Evolutionary conservation across 2,888 invertebrate genomes (phyloP).

Genomic region (Eumacrocentrus americanus): DNA sequence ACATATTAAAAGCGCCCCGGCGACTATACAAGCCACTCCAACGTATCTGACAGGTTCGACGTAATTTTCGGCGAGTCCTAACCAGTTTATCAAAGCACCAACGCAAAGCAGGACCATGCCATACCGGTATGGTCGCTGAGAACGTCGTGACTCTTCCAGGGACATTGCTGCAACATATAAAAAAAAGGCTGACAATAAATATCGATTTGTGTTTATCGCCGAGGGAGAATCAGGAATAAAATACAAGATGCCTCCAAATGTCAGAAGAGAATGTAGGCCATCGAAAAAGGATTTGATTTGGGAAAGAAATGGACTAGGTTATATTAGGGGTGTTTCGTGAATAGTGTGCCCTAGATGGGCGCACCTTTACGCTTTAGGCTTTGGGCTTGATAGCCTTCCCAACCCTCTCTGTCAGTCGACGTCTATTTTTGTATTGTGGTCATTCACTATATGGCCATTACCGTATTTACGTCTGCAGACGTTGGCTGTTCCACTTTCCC

Average conservation of each 20-base stretch:
- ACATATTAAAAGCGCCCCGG: slow-evolving; percentile 74
- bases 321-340: background rate
- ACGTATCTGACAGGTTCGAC: slow-evolving; percentile 76
- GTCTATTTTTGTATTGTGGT: slow-evolving; percentile 19
- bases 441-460: slow-evolving; percentile 16
- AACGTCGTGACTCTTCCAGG: slow-evolving; percentile 70
- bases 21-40: slow-evolving; percentile 76
- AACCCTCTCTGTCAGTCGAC: background rate
- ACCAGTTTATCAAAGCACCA: slow-evolving; percentile 77
- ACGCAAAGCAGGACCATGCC: slow-evolving; percentile 76
- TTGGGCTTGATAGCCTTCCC: background rate
- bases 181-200: background rate
- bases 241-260: background rate
- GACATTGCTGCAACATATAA: slow-evolving; percentile 67
- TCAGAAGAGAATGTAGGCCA: background rate
- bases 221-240: background rate
- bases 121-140: slow-evolving; percentile 75
- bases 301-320: background rate
- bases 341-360: slow-evolving; percentile 10
- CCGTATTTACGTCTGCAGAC: slow-evolving; percentile 10
- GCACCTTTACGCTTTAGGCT: slow-evolving; percentile 21
- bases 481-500: slow-evolving; percentile 13
- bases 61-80: slow-evolving; percentile 75
- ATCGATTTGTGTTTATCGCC: background rate
- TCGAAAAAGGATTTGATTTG: background rate